A percentile compares a stretch with the other conserved stretches of the same genome.
These are phyloP conservation scores for Sylvia atricapilla DNA, from an alignment of 2,113 vertebrate genomes.

Conservation along the genomic window DNA sequence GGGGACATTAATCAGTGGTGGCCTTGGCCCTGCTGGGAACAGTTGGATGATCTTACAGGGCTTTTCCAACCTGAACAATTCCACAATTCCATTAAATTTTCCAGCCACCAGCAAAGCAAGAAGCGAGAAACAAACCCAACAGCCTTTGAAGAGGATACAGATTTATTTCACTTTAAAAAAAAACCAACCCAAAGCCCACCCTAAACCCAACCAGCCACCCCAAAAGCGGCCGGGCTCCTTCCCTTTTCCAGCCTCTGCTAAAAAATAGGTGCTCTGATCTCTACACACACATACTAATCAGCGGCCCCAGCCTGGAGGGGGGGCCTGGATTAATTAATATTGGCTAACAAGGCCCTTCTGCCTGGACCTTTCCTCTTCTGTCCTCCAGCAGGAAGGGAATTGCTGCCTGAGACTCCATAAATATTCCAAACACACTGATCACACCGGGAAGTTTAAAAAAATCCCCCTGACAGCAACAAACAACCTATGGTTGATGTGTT, in stretches of 20 bases:
- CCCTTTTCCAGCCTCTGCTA: neutral
- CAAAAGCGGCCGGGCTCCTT: neutral
- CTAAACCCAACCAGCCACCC: neutral
- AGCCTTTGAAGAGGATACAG: neutral
- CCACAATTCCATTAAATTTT: fast-evolving
- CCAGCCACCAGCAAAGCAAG: fast-evolving
- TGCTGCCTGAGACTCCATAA: fast-evolving
- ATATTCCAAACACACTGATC: neutral
- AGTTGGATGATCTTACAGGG: fast-evolving
- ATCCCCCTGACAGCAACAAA: neutral
- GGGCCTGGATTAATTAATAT: neutral
- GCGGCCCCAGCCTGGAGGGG: neutral
- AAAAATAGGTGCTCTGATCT: neutral
- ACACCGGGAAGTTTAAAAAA: neutral
- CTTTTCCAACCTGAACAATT: neutral
- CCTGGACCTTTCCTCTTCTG: neutral
- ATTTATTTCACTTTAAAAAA: conserved; percentile 5
- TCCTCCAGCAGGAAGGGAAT: neutral
- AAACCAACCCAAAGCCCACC: neutral
- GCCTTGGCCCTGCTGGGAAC: neutral
- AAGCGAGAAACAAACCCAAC: neutral
- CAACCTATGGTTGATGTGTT: fast-evolving
- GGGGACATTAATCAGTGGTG: neutral
- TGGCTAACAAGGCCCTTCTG: neutral
- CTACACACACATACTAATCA: neutral